Conservation (phyloP, 2,113 vertebrate genomes). For the Lasiurus borealis region DNA sequence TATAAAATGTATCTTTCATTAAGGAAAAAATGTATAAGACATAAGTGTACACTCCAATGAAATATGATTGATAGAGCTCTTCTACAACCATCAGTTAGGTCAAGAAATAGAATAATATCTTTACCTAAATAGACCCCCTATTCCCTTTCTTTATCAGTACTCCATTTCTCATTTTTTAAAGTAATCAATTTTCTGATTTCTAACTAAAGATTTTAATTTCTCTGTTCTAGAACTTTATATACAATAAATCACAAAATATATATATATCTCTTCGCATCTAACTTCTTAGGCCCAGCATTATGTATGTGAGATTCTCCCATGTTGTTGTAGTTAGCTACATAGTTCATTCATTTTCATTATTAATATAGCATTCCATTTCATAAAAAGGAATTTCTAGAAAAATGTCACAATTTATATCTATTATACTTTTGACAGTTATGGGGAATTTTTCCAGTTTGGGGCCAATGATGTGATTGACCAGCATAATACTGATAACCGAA, state of each 20-base stretch:
- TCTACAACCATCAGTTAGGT: background rate
- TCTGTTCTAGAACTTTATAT: background rate
- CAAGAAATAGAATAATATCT: background rate
- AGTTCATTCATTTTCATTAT: background rate
- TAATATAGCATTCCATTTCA: background rate
- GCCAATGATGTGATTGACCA: background rate
- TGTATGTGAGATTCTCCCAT: background rate
- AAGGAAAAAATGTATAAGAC: background rate
- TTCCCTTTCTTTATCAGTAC: background rate
- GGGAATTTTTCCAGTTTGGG: background rate
- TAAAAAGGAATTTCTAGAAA: conserved; percentile 33
- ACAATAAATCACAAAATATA: background rate
- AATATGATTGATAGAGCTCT: background rate
- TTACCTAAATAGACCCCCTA: background rate
- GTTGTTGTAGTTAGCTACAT: background rate
- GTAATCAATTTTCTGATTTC: background rate
- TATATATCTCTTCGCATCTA: background rate
- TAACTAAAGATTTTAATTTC: conserved; percentile 8
- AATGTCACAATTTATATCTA: background rate
- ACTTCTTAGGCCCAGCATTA: background rate
- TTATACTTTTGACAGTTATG: background rate
- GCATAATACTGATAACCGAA: background rate
- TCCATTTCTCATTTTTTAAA: background rate
- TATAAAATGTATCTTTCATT: background rate
- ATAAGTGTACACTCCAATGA: background rate